Conservation (phyloP, 2,113 vertebrate genomes). For the Microtus oregoni region DNA sequence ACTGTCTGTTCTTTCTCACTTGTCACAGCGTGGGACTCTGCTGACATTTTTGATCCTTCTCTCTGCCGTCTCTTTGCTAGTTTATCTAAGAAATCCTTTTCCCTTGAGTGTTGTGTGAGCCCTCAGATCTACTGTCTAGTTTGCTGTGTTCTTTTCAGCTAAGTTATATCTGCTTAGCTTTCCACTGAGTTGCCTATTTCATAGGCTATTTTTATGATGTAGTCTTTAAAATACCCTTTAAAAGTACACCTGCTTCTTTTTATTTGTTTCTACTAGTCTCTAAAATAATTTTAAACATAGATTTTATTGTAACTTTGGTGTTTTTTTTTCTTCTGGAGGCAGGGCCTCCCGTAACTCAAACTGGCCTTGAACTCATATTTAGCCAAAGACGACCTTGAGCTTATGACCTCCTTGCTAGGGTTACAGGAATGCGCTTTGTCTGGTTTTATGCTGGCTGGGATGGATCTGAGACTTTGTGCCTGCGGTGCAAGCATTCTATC, state of each 20-base stretch:
- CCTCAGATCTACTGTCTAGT: neutral
- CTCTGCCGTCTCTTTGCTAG: neutral
- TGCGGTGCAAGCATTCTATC: neutral
- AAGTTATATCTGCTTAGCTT: neutral
- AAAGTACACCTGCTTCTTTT: neutral
- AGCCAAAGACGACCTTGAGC: neutral
- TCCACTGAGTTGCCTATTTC: neutral
- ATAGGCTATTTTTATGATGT: neutral
- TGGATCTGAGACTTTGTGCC: neutral
- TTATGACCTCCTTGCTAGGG: neutral
- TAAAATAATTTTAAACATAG: neutral
- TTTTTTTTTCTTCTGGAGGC: neutral
- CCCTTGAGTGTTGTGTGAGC: neutral
- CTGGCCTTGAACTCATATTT: neutral
- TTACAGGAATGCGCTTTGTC: neutral
- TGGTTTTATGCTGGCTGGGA: neutral
- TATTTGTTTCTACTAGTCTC: neutral
- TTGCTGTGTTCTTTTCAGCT: neutral
- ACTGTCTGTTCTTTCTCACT: neutral
- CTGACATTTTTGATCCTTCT: neutral
- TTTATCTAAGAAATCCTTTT: neutral
- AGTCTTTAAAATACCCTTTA: neutral
- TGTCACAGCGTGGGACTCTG: neutral
- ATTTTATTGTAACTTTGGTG: neutral
- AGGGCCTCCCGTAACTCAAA: neutral